Evolutionary conservation across 2,797 vertebrate species (phyloP).

Genomic region (Gymnopithys bicolor): DNA sequence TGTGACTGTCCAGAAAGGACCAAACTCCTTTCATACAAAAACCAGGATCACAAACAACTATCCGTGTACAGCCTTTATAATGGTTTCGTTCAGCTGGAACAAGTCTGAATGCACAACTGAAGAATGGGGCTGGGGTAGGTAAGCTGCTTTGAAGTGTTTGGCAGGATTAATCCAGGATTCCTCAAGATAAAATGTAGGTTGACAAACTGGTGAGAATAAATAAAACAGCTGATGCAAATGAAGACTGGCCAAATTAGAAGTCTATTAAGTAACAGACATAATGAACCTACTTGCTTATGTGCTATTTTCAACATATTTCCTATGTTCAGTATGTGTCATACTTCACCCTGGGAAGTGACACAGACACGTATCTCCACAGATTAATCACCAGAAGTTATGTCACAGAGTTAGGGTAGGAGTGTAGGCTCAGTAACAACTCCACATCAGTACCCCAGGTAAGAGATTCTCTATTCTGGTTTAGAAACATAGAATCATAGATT

Average conservation of each 20-base stretch:
- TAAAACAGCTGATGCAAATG: neutral
- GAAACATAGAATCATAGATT: neutral
- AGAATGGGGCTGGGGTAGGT: rapidly evolving
- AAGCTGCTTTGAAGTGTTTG: neutral
- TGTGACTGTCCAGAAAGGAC: neutral
- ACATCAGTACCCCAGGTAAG: neutral
- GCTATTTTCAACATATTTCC: neutral
- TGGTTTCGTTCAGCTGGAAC: neutral
- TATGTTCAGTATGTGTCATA: neutral
- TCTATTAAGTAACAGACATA: neutral
- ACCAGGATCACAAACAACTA: neutral
- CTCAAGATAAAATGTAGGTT: neutral
- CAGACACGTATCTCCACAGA: rapidly evolving
- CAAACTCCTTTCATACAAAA: neutral
- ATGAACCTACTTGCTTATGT: neutral
- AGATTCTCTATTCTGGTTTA: neutral
- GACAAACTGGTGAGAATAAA: neutral
- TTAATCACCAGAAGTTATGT: neutral
- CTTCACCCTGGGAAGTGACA: neutral
- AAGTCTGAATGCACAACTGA: neutral
- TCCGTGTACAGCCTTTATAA: neutral
- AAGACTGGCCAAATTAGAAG: neutral
- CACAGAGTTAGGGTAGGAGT: neutral
- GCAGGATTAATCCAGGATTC: neutral
- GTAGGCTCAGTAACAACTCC: neutral